Evolutionary conservation across 2,888 invertebrate species (phyloP).

Genomic region (Archips xylosteana): DNA sequence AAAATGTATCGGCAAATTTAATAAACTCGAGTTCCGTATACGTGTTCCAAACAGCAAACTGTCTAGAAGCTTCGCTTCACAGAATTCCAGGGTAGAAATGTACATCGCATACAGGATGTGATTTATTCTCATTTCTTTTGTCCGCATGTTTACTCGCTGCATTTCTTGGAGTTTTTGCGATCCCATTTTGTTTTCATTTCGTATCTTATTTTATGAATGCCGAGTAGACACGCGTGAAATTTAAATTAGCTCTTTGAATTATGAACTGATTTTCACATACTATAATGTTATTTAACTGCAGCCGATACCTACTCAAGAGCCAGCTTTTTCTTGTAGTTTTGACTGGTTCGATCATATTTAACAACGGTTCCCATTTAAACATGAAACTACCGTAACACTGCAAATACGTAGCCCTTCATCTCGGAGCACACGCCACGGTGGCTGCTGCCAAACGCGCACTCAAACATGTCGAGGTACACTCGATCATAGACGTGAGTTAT

Average conservation of each 20-base stretch:
- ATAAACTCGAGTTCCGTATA: constrained; percentile 19
- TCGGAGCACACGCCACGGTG: no score
- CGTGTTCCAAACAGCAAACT: constrained; percentile 14
- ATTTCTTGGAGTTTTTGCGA: background rate
- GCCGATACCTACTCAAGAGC: background rate
- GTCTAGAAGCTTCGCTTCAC: background rate
- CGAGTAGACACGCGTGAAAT: background rate
- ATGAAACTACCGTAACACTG: no score
- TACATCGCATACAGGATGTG: background rate
- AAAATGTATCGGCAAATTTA: constrained; percentile 15
- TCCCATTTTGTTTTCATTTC: background rate
- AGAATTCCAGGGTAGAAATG: background rate
- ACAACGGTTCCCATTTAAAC: no score
- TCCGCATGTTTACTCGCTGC: constrained; percentile 8
- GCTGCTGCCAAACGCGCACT: no score
- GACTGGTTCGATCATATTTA: no score
- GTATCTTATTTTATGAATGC: background rate
- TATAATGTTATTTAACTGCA: background rate
- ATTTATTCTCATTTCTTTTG: constrained; percentile 5
- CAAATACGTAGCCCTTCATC: no score
- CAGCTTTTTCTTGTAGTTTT: no score
- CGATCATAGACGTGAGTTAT: no score
- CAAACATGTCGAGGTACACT: no score
- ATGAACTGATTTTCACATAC: background rate
- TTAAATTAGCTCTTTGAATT: background rate